Percentiles rank a stretch among this genome's conserved stretches.
Evolutionary conservation across 64 coral and sea anemone species (phyloP).

Genomic region (Pachyseris speciosa): DNA sequence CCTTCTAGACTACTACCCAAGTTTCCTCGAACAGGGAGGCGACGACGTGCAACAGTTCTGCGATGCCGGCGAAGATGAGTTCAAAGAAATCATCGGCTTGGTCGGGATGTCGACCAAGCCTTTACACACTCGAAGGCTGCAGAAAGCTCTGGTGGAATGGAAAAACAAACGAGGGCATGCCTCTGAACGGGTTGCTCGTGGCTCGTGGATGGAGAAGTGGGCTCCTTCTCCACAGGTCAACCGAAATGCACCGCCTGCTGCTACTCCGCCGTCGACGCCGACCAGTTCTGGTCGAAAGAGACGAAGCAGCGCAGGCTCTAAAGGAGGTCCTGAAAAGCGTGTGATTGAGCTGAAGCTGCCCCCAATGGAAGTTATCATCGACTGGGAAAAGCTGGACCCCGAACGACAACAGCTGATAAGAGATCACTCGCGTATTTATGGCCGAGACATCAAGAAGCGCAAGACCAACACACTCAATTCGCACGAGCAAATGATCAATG

Average conservation of each 20-base stretch:
- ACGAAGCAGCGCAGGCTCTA: constrained; percentile 42
- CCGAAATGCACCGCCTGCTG: constrained; percentile 46
- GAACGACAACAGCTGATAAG: constrained; percentile 97
- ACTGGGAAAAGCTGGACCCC: constrained; percentile 98
- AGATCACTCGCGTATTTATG: constrained; percentile 98
- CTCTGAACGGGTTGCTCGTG: background rate
- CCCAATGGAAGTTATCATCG: constrained; percentile 99
- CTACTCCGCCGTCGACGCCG: constrained; percentile 30
- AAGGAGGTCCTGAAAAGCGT: constrained; percentile 73
- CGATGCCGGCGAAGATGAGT: constrained; percentile 96
- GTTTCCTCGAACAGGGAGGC: constrained; percentile 99
- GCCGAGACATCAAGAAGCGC: constrained; percentile 94
- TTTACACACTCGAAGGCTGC: constrained; percentile 91
- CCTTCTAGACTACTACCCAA: constrained; percentile 93
- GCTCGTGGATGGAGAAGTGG: constrained; percentile 95
- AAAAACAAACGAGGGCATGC: constrained; percentile 76
- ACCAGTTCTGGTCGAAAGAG: constrained; percentile 56
- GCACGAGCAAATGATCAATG: constrained; percentile 99
- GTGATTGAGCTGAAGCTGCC: constrained; percentile 98
- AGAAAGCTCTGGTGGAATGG: constrained; percentile 98
- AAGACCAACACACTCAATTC: constrained; percentile 88
- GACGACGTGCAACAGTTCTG: constrained; percentile 97
- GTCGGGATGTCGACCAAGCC: constrained; percentile 99
- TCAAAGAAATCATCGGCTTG: constrained; percentile 97
- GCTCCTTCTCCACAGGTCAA: constrained; percentile 67